Base-by-base conservation (phyloP, 2,888 invertebrate genomes). In the Drosophila emarginata region DNA sequence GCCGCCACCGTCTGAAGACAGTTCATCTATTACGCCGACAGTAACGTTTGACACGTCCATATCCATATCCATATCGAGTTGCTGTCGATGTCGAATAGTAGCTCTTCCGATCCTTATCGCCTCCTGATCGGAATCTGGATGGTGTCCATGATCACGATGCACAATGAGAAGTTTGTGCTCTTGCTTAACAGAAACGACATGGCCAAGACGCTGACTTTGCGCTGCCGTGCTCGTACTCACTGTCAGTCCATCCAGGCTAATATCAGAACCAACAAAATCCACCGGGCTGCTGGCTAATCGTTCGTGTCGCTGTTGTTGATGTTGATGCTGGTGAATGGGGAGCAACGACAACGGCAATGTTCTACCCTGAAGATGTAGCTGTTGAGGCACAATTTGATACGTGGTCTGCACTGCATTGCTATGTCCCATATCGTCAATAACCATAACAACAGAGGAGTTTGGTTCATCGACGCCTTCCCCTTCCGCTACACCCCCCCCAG, bases 391-490 rank as follows among this genome's bases (percentile, higher is more conserved):
- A 26, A 75, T 64, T 60, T 87, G 88, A 78, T 80, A 88, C 21
- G 83, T 75, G 6, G 84, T 71, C 28, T 79, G 82, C 3, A 80
- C 54, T 36, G 54, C 71, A 36, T 76, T 78, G 14, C 64, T 74
- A 6, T 79, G 83, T 9, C 76, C 80, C 32, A 91, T 70, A 1
- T 86, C 87, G 65, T 90, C 90, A 36, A 91, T 90, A 6, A 91
- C 91, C 90, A 92, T 91, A 4, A 90, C 90, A 39, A 91, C 88
- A 9, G 91, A 89, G 15, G 91, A 89, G 21, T 81, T 78, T 6
- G 79, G 57, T 37, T 83, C 79, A 15, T 77, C 81, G 4, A 76
- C 78, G 1, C 73, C 69, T 1, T 66, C 45, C 21, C 56, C 36
- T 7, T 56, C 56, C 9, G 56, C 12, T 5, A 50, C 36, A 1